Conservation (phyloP, 2,888 invertebrate species). For the Hipparchia semele region DNA sequence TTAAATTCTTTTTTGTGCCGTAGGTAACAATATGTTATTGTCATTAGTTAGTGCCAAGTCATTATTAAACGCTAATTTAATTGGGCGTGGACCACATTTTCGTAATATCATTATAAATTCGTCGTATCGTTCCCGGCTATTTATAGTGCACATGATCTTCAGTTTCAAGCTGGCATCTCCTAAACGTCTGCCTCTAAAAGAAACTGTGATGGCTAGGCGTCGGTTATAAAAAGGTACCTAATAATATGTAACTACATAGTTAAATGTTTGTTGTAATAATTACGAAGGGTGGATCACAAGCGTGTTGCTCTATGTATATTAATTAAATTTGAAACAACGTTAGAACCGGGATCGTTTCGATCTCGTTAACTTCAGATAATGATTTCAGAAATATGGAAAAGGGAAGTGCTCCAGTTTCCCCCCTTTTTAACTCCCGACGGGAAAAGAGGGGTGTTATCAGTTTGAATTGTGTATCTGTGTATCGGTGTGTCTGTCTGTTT, state of each 20-base stretch:
- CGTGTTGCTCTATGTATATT: not conserved
- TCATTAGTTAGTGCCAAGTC: conserved; percentile 24
- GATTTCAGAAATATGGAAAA: not conserved
- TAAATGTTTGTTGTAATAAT: not conserved
- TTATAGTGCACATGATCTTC: conserved; percentile 15
- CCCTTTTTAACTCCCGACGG: no score
- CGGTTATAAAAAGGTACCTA: not conserved
- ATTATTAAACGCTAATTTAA: conserved; percentile 26
- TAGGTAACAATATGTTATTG: conserved; percentile 17
- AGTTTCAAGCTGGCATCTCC: conserved; percentile 4
- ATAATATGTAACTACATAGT: not conserved
- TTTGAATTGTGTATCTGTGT: no score
- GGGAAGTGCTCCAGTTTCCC: no score
- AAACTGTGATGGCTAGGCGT: not conserved
- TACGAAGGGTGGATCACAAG: not conserved
- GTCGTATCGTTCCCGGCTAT: conserved; percentile 14
- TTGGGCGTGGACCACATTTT: conserved; percentile 17
- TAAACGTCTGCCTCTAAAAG: not conserved
- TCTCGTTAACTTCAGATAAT: not conserved
- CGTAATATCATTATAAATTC: conserved; percentile 1
- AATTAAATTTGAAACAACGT: not conserved
- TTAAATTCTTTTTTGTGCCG: conserved; percentile 19
- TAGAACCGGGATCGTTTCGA: not conserved
- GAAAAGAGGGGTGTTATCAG: no score
- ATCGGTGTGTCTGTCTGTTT: no score